Base-by-base conservation (phyloP, 53 echinoderm and acorn worm species). In the Stichopus horrens region DNA sequence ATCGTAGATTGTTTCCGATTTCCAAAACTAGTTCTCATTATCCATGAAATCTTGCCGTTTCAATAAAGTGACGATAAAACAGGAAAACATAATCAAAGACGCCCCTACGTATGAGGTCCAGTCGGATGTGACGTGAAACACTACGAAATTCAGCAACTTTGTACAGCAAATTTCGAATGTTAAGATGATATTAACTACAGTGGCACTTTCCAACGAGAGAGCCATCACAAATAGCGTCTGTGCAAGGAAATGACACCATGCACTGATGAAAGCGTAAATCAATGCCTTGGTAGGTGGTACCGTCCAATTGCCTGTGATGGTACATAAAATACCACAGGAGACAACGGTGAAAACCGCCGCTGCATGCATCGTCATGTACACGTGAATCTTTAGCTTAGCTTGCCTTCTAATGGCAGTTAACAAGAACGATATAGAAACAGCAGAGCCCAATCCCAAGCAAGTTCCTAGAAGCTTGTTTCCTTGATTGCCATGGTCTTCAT, bases 31-130 rank as follows among this genome's bases (percentile, higher is more conserved):
- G 37, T 37, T 37, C 37, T 37, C 37, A 37, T 37, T 37, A 37
- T 37, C 37, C 1, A 37, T 37, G 37, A 37, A 37, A 37, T 66
- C 18, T 66, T 11, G 18, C 18, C 67, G 11, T 76, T 76, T 76
- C 23, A 76, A 11, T 11, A 76, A 76, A 22, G 37, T 23, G 51
- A 23, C 37, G 37, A 6, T 51, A 76, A 76, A 23, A 76, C 76
- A 76, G 76, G 76, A 7, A 11, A 9, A 4, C 76, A 76, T 76
- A 51, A 76, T 76, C 6, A 76, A 76, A 7, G 76, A 22, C 7
- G 76, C 51, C 7, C 76, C 76, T 7, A 76, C 76, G 37, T 76
- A 76, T 76, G 76, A 52, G 76, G 76, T 11, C 76, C 76, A 76
- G 7, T 76, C 23, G 7, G 76, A 76, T 11, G 76, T 51, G 51